phyloP scores from a whole-genome alignment of 2,888 invertebrate genomes.

The Phaonia tiefii region DNA sequence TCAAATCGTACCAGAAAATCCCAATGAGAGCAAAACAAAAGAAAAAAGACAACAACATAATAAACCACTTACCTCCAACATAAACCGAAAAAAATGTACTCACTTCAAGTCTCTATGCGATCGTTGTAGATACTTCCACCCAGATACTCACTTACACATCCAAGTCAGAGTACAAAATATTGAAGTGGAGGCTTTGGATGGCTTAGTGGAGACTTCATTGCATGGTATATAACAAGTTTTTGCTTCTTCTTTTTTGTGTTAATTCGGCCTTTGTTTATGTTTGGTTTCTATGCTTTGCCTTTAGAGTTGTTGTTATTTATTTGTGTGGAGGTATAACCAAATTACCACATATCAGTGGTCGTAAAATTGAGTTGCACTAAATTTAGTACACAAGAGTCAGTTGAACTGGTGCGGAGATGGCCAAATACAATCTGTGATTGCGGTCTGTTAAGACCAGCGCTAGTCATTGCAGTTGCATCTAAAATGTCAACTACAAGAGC shows the following conservation, averaged over 20 bases:
- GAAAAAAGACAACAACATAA: constrained; percentile 32
- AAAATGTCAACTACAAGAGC: no score
- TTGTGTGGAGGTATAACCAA: constrained; percentile 53
- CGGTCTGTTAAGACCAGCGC: no score
- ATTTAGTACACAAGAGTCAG: not conserved
- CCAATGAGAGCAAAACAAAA: constrained; percentile 16
- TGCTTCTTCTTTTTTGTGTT: constrained; percentile 22
- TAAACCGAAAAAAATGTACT: constrained; percentile 31
- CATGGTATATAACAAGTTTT: constrained; percentile 50
- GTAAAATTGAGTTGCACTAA: constrained; percentile 37
- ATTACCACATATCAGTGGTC: constrained; percentile 29
- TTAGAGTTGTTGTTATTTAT: constrained; percentile 36
- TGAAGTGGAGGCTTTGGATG: not conserved
- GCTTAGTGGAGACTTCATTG: constrained; percentile 39
- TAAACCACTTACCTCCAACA: constrained; percentile 22
- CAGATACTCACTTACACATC: constrained; percentile 7
- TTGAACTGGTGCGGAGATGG: not conserved
- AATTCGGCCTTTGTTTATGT: constrained; percentile 44
- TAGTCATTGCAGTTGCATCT: no score
- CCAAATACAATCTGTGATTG: not conserved
- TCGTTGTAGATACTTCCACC: constrained; percentile 43
- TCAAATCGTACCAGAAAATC: constrained; percentile 40
- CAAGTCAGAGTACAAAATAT: not conserved
- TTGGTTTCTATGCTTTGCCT: constrained; percentile 27
- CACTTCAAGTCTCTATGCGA: constrained; percentile 1